Conservation (phyloP, 2,113 vertebrate genomes). For the Ia io region DNA sequence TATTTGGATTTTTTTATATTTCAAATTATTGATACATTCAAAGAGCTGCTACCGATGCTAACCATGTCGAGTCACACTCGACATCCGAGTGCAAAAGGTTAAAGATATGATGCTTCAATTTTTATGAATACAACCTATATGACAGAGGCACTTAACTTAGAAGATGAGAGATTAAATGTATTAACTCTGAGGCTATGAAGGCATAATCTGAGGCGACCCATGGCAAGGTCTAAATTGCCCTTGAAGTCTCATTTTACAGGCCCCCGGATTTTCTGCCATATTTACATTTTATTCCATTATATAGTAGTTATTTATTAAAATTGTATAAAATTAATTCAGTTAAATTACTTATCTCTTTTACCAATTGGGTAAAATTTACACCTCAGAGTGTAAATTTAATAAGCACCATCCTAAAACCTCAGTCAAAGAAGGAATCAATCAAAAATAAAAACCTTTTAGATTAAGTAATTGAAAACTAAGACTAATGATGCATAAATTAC, state of each 20-base stretch:
- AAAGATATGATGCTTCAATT: not conserved
- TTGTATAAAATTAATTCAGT: constrained; percentile 10
- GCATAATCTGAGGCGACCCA: not conserved
- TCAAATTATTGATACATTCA: too few species aligned
- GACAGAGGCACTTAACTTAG: not conserved
- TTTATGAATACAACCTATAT: not conserved
- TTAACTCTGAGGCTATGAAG: not conserved
- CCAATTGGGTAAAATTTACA: not conserved
- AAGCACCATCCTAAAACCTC: not conserved
- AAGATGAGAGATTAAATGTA: not conserved
- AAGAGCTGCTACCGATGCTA: too few species aligned
- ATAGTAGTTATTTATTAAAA: not conserved
- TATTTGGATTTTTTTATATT: too few species aligned
- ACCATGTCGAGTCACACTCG: too few species aligned
- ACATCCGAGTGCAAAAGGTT: too few species aligned
- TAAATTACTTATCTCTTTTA: not conserved
- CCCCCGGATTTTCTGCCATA: not conserved
- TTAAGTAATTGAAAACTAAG: constrained; percentile 14
- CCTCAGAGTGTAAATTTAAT: not conserved
- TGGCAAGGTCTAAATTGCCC: not conserved
- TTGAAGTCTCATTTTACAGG: not conserved
- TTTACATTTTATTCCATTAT: not conserved
- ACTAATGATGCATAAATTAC: not conserved
- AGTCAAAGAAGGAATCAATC: not conserved
- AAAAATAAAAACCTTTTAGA: not conserved